Conservation (phyloP, 2,888 invertebrate genomes). For the Eupelmus urozonus region DNA sequence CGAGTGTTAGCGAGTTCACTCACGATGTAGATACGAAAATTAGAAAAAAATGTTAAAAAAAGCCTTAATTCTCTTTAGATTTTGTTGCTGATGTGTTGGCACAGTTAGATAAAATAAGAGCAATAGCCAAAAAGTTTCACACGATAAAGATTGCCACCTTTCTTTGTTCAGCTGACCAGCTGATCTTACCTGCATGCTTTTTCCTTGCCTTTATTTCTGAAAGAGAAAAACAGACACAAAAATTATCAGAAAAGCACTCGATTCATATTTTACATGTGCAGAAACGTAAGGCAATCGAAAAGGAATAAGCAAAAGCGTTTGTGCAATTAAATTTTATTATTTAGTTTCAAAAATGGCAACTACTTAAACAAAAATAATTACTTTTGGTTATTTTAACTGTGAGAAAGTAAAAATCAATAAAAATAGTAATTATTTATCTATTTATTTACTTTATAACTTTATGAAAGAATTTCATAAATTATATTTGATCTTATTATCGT, state of each 20-base stretch:
- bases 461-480: too few relatives aligned
- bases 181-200: conserved; percentile 83
- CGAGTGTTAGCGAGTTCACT: too few relatives aligned
- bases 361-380: not conserved
- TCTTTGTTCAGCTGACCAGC: conserved; percentile 15
- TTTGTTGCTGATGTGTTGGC: not conserved
- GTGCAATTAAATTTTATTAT: conserved; percentile 15
- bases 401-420: too few relatives aligned
- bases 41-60: too few relatives aligned
- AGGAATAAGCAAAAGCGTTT: conserved; percentile 44
- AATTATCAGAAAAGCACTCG: conserved; percentile 42
- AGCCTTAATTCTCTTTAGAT: not conserved
- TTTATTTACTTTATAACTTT: too few relatives aligned
- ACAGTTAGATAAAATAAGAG: not conserved
- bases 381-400: too few relatives aligned
- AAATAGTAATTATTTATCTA: too few relatives aligned
- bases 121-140: conserved; percentile 1
- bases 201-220: conserved; percentile 87
- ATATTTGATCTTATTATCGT: too few relatives aligned
- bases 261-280: conserved; percentile 12
- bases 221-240: conserved; percentile 70
- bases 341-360: conserved; percentile 1
- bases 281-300: conserved; percentile 14
- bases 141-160: not conserved
- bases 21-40: too few relatives aligned